phyloP scores from a whole-genome alignment of 2,888 invertebrate species.

The Rhogogaster chlorosoma region DNA sequence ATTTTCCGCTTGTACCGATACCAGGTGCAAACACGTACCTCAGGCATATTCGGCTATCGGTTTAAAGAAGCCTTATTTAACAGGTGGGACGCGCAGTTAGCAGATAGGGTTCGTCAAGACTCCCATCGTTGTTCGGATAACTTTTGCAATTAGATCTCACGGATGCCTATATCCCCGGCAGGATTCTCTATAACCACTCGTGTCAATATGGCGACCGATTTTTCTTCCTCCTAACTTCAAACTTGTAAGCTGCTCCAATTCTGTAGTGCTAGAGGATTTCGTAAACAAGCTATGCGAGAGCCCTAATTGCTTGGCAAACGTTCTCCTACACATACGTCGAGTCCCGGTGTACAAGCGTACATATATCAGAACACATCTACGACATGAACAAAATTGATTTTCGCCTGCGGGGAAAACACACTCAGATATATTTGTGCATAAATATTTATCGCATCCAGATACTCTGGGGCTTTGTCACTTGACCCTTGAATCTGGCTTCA shows the following conservation, averaged over 20 bases:
- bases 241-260: neutral
- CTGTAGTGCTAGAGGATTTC: neutral
- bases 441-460: neutral
- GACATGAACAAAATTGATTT: neutral
- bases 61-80: neutral
- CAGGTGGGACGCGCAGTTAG: neutral
- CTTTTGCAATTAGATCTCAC: conserved; percentile 29
- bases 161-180: neutral
- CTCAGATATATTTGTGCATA: conserved; percentile 19
- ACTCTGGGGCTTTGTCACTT: neutral
- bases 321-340: neutral
- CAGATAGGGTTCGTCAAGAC: neutral
- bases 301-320: conserved; percentile 34
- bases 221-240: conserved; percentile 1
- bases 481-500: neutral
- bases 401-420: neutral
- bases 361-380: neutral
- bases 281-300: neutral
- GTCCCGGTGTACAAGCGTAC: neutral
- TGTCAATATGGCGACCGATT: conserved; percentile 21
- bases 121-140: conserved; percentile 7
- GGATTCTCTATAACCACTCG: conserved; percentile 16
- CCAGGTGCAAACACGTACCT: neutral
- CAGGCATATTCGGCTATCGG: neutral
- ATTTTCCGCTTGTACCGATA: neutral